These are phyloP conservation scores for Eumeta japonica DNA, from an alignment of 1,140 invertebrate species.

Conservation along the genomic window DNA sequence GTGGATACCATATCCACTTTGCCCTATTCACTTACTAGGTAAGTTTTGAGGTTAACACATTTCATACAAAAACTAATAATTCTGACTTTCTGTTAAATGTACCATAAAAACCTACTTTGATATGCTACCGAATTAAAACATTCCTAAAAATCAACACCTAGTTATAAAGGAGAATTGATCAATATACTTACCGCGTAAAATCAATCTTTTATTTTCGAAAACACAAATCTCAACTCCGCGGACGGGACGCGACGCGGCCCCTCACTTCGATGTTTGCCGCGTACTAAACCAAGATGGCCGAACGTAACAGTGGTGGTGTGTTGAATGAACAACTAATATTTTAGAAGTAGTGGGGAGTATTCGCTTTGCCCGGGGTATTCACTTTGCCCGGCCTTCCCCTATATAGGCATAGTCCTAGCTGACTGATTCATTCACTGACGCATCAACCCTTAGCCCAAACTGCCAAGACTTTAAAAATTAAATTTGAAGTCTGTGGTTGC, in stretches of 20 bases:
- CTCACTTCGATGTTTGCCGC: slow-evolving; percentile 14
- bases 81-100: slow-evolving; percentile 15
- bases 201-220: too few relatives aligned
- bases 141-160: slow-evolving; percentile 18
- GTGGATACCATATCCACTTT: slow-evolving; percentile 16
- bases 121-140: slow-evolving; percentile 16
- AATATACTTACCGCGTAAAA: slow-evolving; percentile 18
- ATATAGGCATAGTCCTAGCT: too few relatives aligned
- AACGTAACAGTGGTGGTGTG: slow-evolving; percentile 12
- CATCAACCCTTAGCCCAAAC: too few relatives aligned
- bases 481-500: too few relatives aligned
- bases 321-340: slow-evolving; percentile 12
- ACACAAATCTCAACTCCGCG: slow-evolving; percentile 13
- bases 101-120: slow-evolving; percentile 17
- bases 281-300: slow-evolving; percentile 14
- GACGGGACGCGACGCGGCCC: slow-evolving; percentile 11
- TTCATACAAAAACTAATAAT: too few relatives aligned
- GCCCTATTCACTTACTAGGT: slow-evolving; percentile 9
- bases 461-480: too few relatives aligned
- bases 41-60: slow-evolving; percentile 18
- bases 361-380: slow-evolving; percentile 15
- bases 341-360: slow-evolving; percentile 13
- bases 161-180: slow-evolving; percentile 15
- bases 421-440: too few relatives aligned
- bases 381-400: too few relatives aligned